phyloP scores from a whole-genome alignment of 2,888 invertebrate species.

The Steinernema scapterisci region DNA sequence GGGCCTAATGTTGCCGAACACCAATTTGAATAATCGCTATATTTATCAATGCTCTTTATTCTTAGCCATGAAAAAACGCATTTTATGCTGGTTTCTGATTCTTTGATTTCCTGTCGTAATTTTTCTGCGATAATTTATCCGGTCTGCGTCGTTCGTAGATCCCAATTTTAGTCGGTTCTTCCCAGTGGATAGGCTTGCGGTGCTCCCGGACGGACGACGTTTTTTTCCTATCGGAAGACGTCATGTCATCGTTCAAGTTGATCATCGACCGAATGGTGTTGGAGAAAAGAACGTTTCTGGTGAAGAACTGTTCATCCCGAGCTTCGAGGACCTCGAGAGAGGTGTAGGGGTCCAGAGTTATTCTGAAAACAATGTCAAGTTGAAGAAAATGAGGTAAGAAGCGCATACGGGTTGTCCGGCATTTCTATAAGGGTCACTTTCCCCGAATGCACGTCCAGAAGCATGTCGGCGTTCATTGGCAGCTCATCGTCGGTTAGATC shows the following conservation, averaged over 20 bases:
- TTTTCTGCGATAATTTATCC: not conserved
- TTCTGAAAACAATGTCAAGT: no score
- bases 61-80: no score
- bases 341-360: constrained; percentile 41
- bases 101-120: no score
- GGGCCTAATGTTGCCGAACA: constrained; percentile 3
- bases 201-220: not conserved
- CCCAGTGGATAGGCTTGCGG: not conserved
- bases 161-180: not conserved
- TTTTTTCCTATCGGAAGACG: not conserved
- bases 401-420: constrained; percentile 34
- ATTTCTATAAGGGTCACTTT: constrained; percentile 40
- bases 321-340: constrained; percentile 28
- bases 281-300: constrained; percentile 37
- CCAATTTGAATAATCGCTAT: not conserved
- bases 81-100: no score
- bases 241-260: constrained; percentile 37
- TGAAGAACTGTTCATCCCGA: constrained; percentile 41
- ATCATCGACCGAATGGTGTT: constrained; percentile 47
- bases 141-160: not conserved
- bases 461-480: constrained; percentile 46
- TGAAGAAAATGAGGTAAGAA: not conserved
- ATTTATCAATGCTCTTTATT: no score
- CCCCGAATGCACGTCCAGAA: constrained; percentile 39
- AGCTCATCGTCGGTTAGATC: constrained; percentile 40